Evolutionary conservation across 2,888 invertebrate species (phyloP), one percentile per base, ranked within the genome.

Genomic region (Nomada hirtipes): DNA sequence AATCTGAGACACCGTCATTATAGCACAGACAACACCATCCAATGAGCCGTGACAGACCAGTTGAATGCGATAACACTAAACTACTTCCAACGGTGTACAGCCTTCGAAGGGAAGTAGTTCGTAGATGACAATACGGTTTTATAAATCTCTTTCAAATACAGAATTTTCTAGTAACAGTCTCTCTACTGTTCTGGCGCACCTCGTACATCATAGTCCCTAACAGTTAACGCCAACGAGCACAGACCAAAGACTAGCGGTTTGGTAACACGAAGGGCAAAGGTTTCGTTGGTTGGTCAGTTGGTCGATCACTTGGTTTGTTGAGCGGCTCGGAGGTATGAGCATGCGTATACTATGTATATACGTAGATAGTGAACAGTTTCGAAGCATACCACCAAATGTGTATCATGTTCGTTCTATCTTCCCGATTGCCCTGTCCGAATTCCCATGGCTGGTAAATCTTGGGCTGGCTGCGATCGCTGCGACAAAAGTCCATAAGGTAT

Each of bases 161-260:
- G 29, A 29, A 29, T 29, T 36, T 36, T 36, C 36, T 36, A 36
- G 36, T 36, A 36, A 36, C 36, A 7, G 36, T 36, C 36, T 36
- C 36, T 36, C 36, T 36, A 7, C 36, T 7, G 9, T 36, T 36
- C 7, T 9, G 7, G 36, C 36, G 36, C 7, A 36, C 4, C 36
- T 36, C 36, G 82, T 89, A 86, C 87, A 79, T 88, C 88, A 90
- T 89, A 90, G 72, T 68, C 77, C 50, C 78, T 67, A 74, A 23
- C 52, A 75, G 76, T 52, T 60, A 76, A 85, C 85, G 77, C 88
- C 90, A 90, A 90, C 88, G 86, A 88, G 89, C 83, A 90, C 87
- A 87, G 85, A 85, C 86, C 76, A 53, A 70, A 44, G 67, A n/a
- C 36, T 36, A 36, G 36, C 18, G 47, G 53, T 63, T 59, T 50